Percentiles rank a stretch among this genome's conserved stretches.
These are phyloP conservation scores for Pherbina coryleti DNA, from an alignment of 2,888 invertebrate species.

Conservation along the genomic window DNA sequence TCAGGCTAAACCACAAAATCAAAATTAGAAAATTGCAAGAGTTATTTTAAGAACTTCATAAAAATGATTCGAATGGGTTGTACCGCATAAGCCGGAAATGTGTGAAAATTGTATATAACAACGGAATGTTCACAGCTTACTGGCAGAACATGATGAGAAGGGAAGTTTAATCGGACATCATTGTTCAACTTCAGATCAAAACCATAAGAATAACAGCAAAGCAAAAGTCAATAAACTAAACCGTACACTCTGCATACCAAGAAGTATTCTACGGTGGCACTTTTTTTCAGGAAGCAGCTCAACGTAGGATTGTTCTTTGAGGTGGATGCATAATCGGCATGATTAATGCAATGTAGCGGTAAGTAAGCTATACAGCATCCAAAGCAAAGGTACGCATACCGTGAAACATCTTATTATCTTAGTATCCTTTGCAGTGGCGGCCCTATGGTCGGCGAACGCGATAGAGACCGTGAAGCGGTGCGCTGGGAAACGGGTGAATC, in stretches of 20 bases:
- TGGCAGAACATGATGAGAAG: background rate
- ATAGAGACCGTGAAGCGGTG: slow-evolving; percentile 71
- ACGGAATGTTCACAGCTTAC: background rate
- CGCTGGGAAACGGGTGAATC: slow-evolving; percentile 71
- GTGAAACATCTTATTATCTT: background rate
- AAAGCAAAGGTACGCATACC: background rate
- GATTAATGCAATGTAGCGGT: slow-evolving; percentile 71
- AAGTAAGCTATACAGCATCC: slow-evolving; percentile 48
- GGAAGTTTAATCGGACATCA: background rate
- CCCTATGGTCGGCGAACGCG: slow-evolving; percentile 71
- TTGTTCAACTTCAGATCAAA: background rate
- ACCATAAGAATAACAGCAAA: background rate
- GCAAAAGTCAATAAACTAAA: background rate
- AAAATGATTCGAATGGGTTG: slow-evolving; percentile 32
- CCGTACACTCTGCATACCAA: background rate
- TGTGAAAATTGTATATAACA: too few relatives aligned
- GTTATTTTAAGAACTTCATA: slow-evolving; percentile 57
- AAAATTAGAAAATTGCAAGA: slow-evolving; percentile 22
- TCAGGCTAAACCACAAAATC: slow-evolving; percentile 12
- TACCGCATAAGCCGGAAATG: slow-evolving; percentile 27
- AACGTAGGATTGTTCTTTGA: background rate
- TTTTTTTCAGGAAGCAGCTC: background rate
- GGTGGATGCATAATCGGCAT: slow-evolving; percentile 36
- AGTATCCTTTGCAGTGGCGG: slow-evolving; percentile 56
- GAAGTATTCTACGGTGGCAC: background rate